Evolutionary conservation across 2,888 invertebrate genomes (phyloP), one percentile per base, ranked within the genome.

Genomic region (Cheilosia scutellata): DNA sequence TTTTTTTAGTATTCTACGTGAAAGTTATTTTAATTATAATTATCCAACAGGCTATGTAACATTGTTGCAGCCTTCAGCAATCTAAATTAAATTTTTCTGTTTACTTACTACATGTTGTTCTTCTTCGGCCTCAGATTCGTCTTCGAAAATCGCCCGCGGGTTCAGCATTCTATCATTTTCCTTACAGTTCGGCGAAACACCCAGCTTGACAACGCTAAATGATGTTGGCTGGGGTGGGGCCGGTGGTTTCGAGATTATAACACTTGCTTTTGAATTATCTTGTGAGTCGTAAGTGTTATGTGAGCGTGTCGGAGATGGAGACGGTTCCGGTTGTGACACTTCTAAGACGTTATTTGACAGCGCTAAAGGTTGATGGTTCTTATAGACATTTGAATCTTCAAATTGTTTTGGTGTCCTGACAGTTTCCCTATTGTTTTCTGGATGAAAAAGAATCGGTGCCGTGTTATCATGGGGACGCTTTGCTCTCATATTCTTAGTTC

Each of bases 361-460:
- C 13, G 25, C 11, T 20, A 37, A 0, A 5, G 51, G 9, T 27
- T 82, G 62, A 9, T 31, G 5, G 13, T 25, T n/a, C 6, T 11
- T 72, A 37, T 47, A 13, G 13, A 25, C 11, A 7, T 57, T 66
- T 20, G 57, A 33, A n/a, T 63, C 20, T 6, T 77, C 86, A 9
- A 62, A 25, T 51, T 86, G 79, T 7, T 16, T 42, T 55, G 42
- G 47, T 78, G 7, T 13, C 70, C 20, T 70, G 25, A 3, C 58
- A 13, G 25, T 42, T 40, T 49, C 53, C 0, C 88, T 87, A 57
- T 89, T 89, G 25, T 77, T 44, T 11, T 60, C 76, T 2, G 90
- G 91, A 77, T 91, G 91, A 57, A 92, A 92, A 4, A 91, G 88
- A 47, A 92, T 90, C 2, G 92, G 92, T 0, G 92, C 89, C 0